A percentile compares a stretch with the other conserved stretches of the same genome.
These are phyloP conservation scores for Drosophila maculinotata DNA, from an alignment of 2,888 invertebrate genomes.

Conservation along the genomic window DNA sequence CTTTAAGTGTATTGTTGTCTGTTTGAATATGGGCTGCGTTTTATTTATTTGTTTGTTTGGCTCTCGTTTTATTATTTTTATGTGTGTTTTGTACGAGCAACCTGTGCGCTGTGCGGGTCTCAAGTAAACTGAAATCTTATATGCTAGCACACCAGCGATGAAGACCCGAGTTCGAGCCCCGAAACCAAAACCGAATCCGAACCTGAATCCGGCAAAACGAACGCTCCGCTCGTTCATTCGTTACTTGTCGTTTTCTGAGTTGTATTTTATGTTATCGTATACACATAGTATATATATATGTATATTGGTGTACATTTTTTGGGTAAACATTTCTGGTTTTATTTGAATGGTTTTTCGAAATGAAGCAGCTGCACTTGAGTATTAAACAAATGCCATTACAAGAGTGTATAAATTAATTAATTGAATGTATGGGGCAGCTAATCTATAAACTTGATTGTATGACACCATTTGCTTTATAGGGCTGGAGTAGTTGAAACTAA, in stretches of 20 bases:
- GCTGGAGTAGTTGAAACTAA: background rate
- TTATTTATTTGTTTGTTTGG: slow-evolving; percentile 46
- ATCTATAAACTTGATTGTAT: background rate
- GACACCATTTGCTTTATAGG: background rate
- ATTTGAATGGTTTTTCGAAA: background rate
- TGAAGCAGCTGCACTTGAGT: background rate
- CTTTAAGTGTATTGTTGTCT: slow-evolving; percentile 30
- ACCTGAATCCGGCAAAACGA: slow-evolving; percentile 29
- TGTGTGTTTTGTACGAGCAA: slow-evolving; percentile 29
- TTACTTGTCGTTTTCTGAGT: slow-evolving; percentile 1
- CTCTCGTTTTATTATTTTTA: slow-evolving; percentile 12
- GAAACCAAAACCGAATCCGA: slow-evolving; percentile 7
- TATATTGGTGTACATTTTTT: slow-evolving; percentile 3
- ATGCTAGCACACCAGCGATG: slow-evolving; percentile 55
- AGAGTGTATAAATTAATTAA: background rate
- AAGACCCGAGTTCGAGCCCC: slow-evolving; percentile 43
- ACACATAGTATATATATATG: slow-evolving; percentile 1
- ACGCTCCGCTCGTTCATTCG: slow-evolving; percentile 5
- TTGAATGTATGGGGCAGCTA: background rate
- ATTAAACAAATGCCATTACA: background rate
- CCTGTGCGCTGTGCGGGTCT: slow-evolving; percentile 65
- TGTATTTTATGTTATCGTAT: slow-evolving; percentile 20
- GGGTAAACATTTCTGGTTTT: background rate
- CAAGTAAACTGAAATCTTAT: slow-evolving; percentile 75
- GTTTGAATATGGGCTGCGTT: slow-evolving; percentile 27